A percentile compares a stretch with the other conserved stretches of the same genome.
Evolutionary conservation across 2,113 vertebrate species (phyloP).

Genomic region (Halichoeres trimaculatus): DNA sequence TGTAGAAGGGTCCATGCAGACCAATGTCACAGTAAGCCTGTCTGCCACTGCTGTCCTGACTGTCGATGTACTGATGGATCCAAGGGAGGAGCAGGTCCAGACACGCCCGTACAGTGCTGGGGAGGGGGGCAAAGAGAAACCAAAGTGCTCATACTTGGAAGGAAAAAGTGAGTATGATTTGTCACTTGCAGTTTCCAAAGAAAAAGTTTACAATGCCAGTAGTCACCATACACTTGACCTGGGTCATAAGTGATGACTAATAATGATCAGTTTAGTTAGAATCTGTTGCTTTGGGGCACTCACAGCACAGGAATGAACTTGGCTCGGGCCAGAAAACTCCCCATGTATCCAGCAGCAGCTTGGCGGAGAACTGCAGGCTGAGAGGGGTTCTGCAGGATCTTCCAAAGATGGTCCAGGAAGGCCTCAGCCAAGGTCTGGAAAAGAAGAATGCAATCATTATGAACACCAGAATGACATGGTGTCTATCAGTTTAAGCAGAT

Average conservation of each 20-base stretch:
- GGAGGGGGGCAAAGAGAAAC: neutral
- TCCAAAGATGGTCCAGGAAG: constrained; percentile 97
- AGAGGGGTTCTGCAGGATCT: constrained; percentile 89
- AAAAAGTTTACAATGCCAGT: no score
- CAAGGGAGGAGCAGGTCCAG: constrained; percentile 92
- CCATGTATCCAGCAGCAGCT: constrained; percentile 91
- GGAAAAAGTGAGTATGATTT: no score
- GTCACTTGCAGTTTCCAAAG: no score
- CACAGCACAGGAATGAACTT: constrained; percentile 93
- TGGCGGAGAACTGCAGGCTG: constrained; percentile 92
- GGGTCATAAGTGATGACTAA: no score
- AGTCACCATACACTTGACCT: no score
- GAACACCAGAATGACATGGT: neutral
- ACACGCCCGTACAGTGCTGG: constrained; percentile 93
- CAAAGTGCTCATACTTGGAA: neutral
- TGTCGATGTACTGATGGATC: constrained; percentile 93
- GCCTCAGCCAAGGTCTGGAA: constrained; percentile 92
- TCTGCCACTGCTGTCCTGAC: constrained; percentile 86
- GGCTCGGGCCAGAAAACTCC: constrained; percentile 95
- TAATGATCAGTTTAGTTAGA: no score
- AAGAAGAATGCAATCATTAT: neutral
- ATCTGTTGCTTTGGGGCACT: constrained; percentile 55
- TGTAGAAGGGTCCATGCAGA: constrained; percentile 94
- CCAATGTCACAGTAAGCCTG: constrained; percentile 89
- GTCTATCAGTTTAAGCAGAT: neutral